Evolutionary conservation across 2,797 vertebrate genomes (phyloP), one percentile per base, ranked within the genome.

Genomic region (Taeniopygia guttata): DNA sequence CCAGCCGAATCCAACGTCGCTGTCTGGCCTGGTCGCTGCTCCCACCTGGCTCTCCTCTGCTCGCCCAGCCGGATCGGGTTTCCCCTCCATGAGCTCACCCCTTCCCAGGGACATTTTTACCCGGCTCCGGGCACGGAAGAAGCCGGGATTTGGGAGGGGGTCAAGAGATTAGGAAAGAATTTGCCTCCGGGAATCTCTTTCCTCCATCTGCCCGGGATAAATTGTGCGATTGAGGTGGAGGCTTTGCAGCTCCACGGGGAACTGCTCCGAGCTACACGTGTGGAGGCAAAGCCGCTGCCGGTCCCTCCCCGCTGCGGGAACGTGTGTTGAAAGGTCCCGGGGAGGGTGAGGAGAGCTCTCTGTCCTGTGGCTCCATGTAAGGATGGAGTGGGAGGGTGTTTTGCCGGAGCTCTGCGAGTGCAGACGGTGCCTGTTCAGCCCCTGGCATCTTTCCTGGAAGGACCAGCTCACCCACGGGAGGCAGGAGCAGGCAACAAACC

Each of bases 101-200:
- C 2, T 0, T 54, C 84, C 70, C 63, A 60, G 54, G 67, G 45
- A 63, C 43, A 5, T 40, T 91, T 79, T 55, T 59, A 20, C 42
- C 83, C 52, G 42, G 59, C 80, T 69, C 58, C 20, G 69, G 43
- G 27, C 54, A 59, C 67, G 62, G 77, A 60, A 88, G 63, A 66
- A 91, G 22, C 46, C 0, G 3, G 70, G 77, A 73, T 91, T 34
- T 77, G 52, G 55, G 42, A 84, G 40, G 40, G n/a, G 5, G 38
- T 91, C 32, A 21, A 75, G 72, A 81, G 79, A 84, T 88, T 93
- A 94, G 80, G 76, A 75, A 89, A 69, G 87, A 83, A 90, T 83
- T 75, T 77, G 46, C 76, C 76, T 74, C 55, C 46, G 48, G 83
- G 93, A 81, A 78, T 81, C 55, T 68, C 87, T 69, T 94, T 86